These are phyloP conservation scores for Meteorus colon DNA, from an alignment of 2,888 invertebrate species.

Conservation along the genomic window DNA sequence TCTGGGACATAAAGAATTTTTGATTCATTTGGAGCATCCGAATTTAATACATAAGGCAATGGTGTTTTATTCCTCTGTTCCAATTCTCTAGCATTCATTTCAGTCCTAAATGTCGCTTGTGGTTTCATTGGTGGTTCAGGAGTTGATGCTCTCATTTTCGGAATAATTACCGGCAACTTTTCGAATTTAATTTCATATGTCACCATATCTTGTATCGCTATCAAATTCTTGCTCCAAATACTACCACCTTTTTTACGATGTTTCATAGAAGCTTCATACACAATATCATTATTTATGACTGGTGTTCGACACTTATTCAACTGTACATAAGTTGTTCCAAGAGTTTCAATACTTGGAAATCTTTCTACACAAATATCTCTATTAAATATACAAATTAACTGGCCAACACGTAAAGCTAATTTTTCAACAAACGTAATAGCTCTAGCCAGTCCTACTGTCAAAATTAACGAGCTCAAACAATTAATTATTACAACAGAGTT, in stretches of 20 bases:
- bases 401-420: slow-evolving; percentile 57
- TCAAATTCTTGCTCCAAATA: slow-evolving; percentile 57
- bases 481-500: slow-evolving; percentile 63
- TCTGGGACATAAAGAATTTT: slow-evolving; percentile 86
- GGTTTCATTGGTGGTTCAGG: slow-evolving; percentile 50
- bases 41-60: slow-evolving; percentile 62
- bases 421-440: slow-evolving; percentile 62
- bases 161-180: slow-evolving; percentile 47
- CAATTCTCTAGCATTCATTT: slow-evolving; percentile 66
- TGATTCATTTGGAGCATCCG: slow-evolving; percentile 55
- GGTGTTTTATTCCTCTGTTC: slow-evolving; percentile 64
- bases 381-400: slow-evolving; percentile 65
- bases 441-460: slow-evolving; percentile 60
- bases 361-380: slow-evolving; percentile 59
- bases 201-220: slow-evolving; percentile 58
- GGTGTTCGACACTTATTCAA: slow-evolving; percentile 52
- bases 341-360: slow-evolving; percentile 64
- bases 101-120: slow-evolving; percentile 66
- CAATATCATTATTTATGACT: slow-evolving; percentile 47
- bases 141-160: slow-evolving; percentile 4
- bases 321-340: slow-evolving; percentile 65
- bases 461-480: slow-evolving; percentile 63
- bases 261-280: slow-evolving; percentile 56
- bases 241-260: slow-evolving; percentile 63
- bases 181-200: slow-evolving; percentile 59